Evolutionary conservation across 2,113 vertebrate genomes (phyloP).

Genomic region (Gavialis gangeticus): DNA sequence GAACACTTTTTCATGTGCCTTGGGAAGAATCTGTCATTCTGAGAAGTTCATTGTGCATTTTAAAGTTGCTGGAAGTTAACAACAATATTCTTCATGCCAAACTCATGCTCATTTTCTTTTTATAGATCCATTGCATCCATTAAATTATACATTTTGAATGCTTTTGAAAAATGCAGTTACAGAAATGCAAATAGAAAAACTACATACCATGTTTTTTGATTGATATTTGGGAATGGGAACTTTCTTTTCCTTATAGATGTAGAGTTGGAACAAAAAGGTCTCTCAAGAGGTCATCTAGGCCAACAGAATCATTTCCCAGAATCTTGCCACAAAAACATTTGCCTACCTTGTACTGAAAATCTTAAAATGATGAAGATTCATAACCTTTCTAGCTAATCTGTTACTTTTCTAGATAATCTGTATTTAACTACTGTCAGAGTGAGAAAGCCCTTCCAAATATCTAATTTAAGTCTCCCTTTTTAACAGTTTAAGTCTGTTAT

Average conservation of each 20-base stretch:
- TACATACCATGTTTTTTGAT: background rate
- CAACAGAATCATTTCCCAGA: no score
- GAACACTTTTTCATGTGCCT: background rate
- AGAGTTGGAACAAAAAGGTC: no score
- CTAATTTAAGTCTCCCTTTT: no score
- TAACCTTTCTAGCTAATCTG: no score
- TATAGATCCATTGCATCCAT: background rate
- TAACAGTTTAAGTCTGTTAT: no score
- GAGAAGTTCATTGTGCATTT: background rate
- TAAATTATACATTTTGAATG: background rate
- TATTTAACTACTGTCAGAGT: no score
- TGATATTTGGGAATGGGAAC: background rate
- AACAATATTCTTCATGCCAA: background rate
- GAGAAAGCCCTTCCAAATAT: no score
- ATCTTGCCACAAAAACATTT: no score
- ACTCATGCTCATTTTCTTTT: background rate
- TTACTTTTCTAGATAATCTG: no score
- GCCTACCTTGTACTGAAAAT: no score
- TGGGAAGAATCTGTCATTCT: background rate
- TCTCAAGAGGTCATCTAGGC: no score
- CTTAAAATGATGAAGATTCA: no score
- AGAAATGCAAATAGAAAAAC: background rate
- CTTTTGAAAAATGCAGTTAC: background rate
- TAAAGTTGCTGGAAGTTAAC: background rate
- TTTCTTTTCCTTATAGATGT: background rate